Evolutionary conservation across 2,888 invertebrate species (phyloP), one percentile per base, ranked within the genome.

Genomic region (Microplitis deprimator): DNA sequence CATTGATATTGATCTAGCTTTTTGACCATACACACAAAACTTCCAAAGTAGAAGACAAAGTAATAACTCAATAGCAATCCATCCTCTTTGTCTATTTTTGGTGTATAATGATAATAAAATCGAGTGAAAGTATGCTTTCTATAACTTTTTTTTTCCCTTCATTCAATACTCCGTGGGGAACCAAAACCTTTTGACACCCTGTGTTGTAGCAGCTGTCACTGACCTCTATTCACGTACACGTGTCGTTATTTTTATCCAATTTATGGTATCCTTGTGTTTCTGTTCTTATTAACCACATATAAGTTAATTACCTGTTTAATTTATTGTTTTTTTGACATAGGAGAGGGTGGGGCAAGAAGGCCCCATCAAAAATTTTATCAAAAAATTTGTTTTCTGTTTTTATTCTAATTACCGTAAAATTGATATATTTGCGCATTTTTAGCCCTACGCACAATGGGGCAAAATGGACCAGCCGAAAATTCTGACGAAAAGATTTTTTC

Each of bases 1-100:
- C 29, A 29, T 29, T 29, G 29, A 4, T 40, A 40, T 70, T 5
- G 70, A 70, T 70, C n/a, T 50, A 59, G 70, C 59, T 70, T 70
- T 70, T 70, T 29, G 17, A 59, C n/a, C 20, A 29, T 29, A 16
- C 20, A 59, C 13, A 13, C 50, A 50, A 50, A 13, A 40, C 13
- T 70, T 16, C 20, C 59, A n/a, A 69, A 70, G 50, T 17, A 8
- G 13, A 29, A 41, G 70, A 29, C 29, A 38, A 13, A 10, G n/a
- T 10, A 70, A 13, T 41, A 70, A 20, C 8, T 29, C 59, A 40
- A 59, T 20, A 59, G 59, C 70, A 38, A 17, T 60, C 70, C 6
- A 50, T 50, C 41, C 50, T 59, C 70, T 59, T 50, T 70, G 70
- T 40, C 29, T 20, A 38, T 20, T 13, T 29, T 8, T 10, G 50